Conservation (phyloP, 2,797 vertebrate species). For the Tarsius wallacei region DNA sequence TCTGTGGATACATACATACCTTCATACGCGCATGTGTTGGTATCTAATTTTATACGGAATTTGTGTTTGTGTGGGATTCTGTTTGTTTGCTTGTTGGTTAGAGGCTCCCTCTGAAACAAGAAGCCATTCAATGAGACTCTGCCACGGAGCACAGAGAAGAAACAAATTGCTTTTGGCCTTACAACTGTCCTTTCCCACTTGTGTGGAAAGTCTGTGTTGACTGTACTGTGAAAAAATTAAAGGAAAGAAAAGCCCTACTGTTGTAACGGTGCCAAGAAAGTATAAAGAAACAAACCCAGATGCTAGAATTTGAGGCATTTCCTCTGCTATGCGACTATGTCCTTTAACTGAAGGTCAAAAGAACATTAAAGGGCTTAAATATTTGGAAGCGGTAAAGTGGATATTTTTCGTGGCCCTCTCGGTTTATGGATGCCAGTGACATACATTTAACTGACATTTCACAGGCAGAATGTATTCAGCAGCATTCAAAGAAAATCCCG, state of each 20-base stretch:
- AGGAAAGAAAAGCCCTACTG: constrained; percentile 88
- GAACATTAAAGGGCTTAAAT: constrained; percentile 82
- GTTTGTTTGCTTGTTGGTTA: constrained; percentile 59
- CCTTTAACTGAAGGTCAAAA: constrained; percentile 91
- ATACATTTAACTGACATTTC: constrained; percentile 81
- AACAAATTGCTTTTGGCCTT: constrained; percentile 90
- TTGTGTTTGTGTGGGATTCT: constrained; percentile 62
- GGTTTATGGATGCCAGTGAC: constrained; percentile 48
- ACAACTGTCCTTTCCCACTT: constrained; percentile 78
- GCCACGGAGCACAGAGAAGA: constrained; percentile 77
- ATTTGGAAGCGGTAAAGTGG: constrained; percentile 81
- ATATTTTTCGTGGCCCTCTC: constrained; percentile 85
- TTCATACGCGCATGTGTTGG: background rate
- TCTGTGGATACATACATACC: background rate
- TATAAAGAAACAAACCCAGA: constrained; percentile 92
- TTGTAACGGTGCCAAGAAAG: constrained; percentile 90
- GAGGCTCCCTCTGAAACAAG: constrained; percentile 86
- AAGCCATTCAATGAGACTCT: constrained; percentile 85
- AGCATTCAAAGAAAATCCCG: constrained; percentile 81
- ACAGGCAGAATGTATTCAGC: constrained; percentile 78
- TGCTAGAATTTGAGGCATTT: constrained; percentile 95
- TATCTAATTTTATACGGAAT: constrained; percentile 26
- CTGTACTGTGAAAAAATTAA: constrained; percentile 81
- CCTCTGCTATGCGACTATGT: constrained; percentile 91
- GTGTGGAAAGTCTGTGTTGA: constrained; percentile 86